phyloP scores from a whole-genome alignment of 2,113 vertebrate species.

The Pterocles burchelli region DNA sequence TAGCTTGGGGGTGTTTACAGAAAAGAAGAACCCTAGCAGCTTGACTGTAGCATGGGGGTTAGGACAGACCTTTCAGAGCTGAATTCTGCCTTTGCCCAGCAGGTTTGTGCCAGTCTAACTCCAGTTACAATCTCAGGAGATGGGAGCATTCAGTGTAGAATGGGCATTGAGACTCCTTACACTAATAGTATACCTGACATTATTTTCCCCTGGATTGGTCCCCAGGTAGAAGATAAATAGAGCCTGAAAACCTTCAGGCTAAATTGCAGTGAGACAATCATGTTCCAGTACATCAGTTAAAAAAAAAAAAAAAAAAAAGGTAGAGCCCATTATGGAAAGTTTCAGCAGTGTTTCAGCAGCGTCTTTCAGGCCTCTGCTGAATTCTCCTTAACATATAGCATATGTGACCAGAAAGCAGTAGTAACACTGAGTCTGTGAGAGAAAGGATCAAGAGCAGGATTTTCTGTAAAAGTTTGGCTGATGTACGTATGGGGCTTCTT shows the following conservation, averaged over 20 bases:
- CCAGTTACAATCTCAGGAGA: not conserved
- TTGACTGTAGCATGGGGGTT: not conserved
- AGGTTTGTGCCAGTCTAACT: not conserved
- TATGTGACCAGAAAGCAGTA: not conserved
- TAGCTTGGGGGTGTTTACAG: not conserved
- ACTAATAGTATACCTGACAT: not conserved
- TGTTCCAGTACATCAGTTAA: rapidly evolving
- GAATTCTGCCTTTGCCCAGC: not conserved
- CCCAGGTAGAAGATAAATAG: not conserved
- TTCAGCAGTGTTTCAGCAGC: not conserved
- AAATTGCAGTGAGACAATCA: not conserved
- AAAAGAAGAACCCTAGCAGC: not conserved
- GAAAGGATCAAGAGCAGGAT: not conserved
- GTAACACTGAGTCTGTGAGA: not conserved
- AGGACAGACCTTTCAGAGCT: not conserved
- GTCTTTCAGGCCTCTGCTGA: not conserved
- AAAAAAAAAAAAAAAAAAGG: not conserved
- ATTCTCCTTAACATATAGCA: not conserved
- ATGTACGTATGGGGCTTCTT: not conserved
- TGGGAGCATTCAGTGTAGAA: not conserved
- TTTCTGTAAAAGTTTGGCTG: not conserved
- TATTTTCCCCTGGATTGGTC: not conserved
- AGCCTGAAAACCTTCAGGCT: not conserved
- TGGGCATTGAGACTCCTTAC: not conserved
- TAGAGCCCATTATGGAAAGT: not conserved